Evolutionary conservation across 2,888 invertebrate species (phyloP).

Genomic region (Mimumesa dahlbomi): DNA sequence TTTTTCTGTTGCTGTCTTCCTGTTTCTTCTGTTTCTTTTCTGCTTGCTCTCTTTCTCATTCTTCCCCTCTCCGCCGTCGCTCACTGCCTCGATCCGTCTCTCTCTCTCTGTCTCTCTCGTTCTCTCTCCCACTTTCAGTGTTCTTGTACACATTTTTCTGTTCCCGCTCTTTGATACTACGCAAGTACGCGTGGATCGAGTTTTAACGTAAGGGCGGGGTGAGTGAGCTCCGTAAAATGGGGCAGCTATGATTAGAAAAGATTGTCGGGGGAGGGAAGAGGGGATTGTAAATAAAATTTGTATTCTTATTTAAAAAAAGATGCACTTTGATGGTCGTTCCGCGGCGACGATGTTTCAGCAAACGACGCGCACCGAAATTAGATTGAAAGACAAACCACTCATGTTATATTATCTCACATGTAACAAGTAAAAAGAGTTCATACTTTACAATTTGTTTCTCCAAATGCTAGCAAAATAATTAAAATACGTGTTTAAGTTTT

Average conservation of each 20-base stretch:
- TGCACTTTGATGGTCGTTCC: not conserved
- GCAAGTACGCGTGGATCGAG: not conserved
- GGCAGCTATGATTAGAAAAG: not conserved
- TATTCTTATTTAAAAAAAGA: no score
- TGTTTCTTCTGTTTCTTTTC: not conserved
- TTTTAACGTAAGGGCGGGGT: not conserved
- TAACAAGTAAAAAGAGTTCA: no score
- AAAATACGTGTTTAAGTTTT: no score
- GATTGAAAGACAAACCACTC: no score
- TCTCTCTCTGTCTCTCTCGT: not conserved
- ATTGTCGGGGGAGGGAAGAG: no score
- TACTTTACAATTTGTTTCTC: no score
- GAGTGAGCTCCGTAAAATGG: not conserved
- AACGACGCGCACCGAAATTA: no score
- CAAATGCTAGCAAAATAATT: no score
- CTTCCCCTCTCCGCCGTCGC: not conserved
- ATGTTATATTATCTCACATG: no score
- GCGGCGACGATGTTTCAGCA: no score
- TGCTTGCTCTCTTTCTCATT: not conserved
- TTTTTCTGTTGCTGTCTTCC: constrained; percentile 13
- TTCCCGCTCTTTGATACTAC: constrained; percentile 7
- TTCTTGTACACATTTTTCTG: not conserved
- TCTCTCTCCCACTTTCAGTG: not conserved
- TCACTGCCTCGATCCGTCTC: not conserved
- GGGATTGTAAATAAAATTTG: not conserved